These are phyloP conservation scores for Dreissena rostriformis DNA, from an alignment of 1,140 invertebrate species.

Conservation along the genomic window DNA sequence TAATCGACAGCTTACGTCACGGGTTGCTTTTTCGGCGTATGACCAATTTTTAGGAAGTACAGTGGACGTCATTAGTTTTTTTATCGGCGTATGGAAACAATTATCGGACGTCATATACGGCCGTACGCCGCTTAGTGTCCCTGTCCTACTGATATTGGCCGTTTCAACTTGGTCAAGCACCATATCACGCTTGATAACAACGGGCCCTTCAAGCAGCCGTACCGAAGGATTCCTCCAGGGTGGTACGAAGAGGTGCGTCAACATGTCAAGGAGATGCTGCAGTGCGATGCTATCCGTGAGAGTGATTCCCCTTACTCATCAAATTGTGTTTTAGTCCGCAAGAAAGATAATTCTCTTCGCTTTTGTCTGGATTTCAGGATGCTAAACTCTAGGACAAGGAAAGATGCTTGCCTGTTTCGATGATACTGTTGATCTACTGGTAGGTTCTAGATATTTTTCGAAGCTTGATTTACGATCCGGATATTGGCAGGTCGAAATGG, in stretches of 20 bases:
- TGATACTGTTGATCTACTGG: neutral
- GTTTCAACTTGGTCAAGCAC: neutral
- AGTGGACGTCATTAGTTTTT: no score
- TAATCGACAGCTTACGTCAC: no score
- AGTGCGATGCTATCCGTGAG: conserved; percentile 15
- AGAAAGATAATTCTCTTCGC: conserved; percentile 10
- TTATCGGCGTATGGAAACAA: no score
- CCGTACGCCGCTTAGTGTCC: no score
- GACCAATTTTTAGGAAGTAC: no score
- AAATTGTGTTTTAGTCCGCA: conserved; percentile 40
- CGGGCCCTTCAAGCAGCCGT: conserved; percentile 38
- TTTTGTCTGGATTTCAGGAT: conserved; percentile 37
- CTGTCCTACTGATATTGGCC: no score
- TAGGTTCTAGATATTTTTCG: conserved; percentile 17
- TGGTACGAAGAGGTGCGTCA: conserved; percentile 30
- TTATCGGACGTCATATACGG: no score
- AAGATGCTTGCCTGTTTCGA: conserved; percentile 28
- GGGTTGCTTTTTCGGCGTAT: no score
- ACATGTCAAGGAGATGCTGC: conserved; percentile 29
- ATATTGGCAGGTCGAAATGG: conserved; percentile 76
- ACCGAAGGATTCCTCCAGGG: conserved; percentile 9
- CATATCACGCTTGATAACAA: conserved; percentile 7
- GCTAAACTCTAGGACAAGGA: conserved; percentile 23
- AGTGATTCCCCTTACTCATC: conserved; percentile 11
- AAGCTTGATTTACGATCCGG: conserved; percentile 76